Evolutionary conservation across 2,888 invertebrate species (phyloP).

Genomic region (Heliconius aoede): DNA sequence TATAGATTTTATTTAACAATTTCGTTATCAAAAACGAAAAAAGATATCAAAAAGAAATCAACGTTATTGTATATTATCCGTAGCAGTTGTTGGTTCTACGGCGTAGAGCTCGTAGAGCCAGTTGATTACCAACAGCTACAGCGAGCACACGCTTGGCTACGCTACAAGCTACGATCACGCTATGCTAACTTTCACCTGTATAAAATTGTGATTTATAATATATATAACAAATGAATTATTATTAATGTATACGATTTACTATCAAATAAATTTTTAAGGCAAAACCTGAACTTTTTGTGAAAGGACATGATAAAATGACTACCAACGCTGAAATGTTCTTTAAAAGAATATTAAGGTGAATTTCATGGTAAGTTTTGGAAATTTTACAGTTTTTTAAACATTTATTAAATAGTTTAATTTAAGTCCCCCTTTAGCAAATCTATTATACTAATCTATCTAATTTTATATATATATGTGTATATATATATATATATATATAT

Average conservation of each 20-base stretch:
- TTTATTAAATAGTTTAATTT: slow-evolving; percentile 7
- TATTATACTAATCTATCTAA: background rate
- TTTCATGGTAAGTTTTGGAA: slow-evolving; percentile 31
- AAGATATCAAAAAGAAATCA: slow-evolving; percentile 33
- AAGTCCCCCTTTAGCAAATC: background rate
- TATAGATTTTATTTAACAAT: slow-evolving; percentile 8
- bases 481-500: too few relatives aligned
- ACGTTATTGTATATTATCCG: slow-evolving; percentile 25
- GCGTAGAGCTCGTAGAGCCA: slow-evolving; percentile 69
- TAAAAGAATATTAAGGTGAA: slow-evolving; percentile 32
- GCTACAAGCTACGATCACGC: slow-evolving; percentile 54
- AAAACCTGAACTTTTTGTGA: background rate
- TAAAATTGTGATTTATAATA: slow-evolving; percentile 6
- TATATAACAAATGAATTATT: slow-evolving; percentile 13
- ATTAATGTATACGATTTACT: slow-evolving; percentile 6
- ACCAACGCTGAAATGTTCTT: slow-evolving; percentile 9
- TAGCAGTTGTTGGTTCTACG: slow-evolving; percentile 50
- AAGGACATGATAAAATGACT: slow-evolving; percentile 3
- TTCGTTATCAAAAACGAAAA: too few relatives aligned
- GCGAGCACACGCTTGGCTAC: slow-evolving; percentile 59
- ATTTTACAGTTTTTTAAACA: background rate
- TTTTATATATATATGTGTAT: too few relatives aligned
- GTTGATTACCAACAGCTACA: slow-evolving; percentile 67
- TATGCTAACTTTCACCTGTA: slow-evolving; percentile 32
- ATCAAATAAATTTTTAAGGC: background rate